phyloP scores from a whole-genome alignment of 2,888 invertebrate genomes.

The Fabriciana adippe region DNA sequence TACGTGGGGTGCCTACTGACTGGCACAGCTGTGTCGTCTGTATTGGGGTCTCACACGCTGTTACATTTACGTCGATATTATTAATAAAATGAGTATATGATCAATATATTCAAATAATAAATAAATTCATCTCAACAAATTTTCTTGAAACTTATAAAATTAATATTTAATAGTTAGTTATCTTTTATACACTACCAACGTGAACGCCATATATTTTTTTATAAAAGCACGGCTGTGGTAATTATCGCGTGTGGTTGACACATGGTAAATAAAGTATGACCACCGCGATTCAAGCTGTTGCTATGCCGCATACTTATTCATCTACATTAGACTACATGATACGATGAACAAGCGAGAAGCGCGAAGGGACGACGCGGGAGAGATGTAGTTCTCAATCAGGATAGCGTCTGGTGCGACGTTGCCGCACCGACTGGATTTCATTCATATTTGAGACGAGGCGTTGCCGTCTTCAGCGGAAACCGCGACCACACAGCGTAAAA shows the following conservation, averaged over 20 bases:
- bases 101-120: background rate
- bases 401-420: slow-evolving; percentile 78
- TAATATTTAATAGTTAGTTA: background rate
- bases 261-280: slow-evolving; percentile 48
- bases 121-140: background rate
- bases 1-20: slow-evolving; percentile 68
- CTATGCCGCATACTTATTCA: slow-evolving; percentile 42
- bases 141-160: background rate
- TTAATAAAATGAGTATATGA: background rate
- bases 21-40: slow-evolving; percentile 73
- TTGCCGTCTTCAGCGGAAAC: slow-evolving; percentile 81
- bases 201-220: slow-evolving; percentile 38
- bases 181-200: slow-evolving; percentile 40
- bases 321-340: slow-evolving; percentile 39
- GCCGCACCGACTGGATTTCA: slow-evolving; percentile 80
- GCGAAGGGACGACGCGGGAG: slow-evolving; percentile 68
- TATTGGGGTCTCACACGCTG: slow-evolving; percentile 51
- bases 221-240: slow-evolving; percentile 33
- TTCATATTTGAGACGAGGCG: slow-evolving; percentile 81
- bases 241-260: slow-evolving; percentile 45
- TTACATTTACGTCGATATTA: slow-evolving; percentile 42
- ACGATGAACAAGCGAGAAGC: slow-evolving; percentile 47
- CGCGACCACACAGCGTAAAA: slow-evolving; percentile 82
- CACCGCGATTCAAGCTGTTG: slow-evolving; percentile 50
- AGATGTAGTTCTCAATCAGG: slow-evolving; percentile 79